A percentile compares a stretch with the other conserved stretches of the same genome.
Conservation (phyloP, 2,888 invertebrate genomes). For the Anorthoa munda region DNA sequence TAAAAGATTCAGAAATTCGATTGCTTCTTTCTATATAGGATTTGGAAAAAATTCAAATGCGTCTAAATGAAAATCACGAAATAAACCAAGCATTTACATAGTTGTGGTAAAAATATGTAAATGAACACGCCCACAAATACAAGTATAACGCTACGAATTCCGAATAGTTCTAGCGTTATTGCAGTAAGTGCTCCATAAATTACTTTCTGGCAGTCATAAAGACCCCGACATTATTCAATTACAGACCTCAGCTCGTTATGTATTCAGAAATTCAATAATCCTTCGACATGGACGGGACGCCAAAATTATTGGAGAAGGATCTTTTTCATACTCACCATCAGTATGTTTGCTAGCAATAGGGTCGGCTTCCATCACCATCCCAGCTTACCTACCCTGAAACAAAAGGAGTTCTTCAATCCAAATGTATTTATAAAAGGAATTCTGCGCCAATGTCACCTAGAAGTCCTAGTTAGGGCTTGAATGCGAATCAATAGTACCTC, state of each 20-base stretch:
- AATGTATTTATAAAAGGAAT: conserved; percentile 4
- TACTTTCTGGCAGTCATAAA: conserved; percentile 34
- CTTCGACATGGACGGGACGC: not conserved
- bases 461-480: conserved; percentile 24
- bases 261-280: conserved; percentile 30
- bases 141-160: conserved; percentile 45
- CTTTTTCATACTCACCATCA: conserved; percentile 79
- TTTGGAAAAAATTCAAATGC: conserved; percentile 34
- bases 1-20: not conserved
- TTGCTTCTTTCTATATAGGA: not conserved
- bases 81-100: conserved; percentile 59
- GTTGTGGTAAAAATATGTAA: conserved; percentile 64
- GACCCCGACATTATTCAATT: conserved; percentile 24
- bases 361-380: conserved; percentile 89
- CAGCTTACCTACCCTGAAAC: conserved; percentile 80
- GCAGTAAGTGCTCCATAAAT: conserved; percentile 30
- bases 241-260: conserved; percentile 23
- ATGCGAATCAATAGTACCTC: conserved; percentile 44
- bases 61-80: conserved; percentile 33
- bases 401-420: conserved; percentile 49
- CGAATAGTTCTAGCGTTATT: conserved; percentile 55
- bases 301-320: conserved; percentile 12
- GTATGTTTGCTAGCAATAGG: conserved; percentile 84
- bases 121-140: conserved; percentile 52
- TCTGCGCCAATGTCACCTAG: conserved; percentile 11